Conservation (phyloP, 1,140 invertebrate species). For the Papilio machaon region DNA sequence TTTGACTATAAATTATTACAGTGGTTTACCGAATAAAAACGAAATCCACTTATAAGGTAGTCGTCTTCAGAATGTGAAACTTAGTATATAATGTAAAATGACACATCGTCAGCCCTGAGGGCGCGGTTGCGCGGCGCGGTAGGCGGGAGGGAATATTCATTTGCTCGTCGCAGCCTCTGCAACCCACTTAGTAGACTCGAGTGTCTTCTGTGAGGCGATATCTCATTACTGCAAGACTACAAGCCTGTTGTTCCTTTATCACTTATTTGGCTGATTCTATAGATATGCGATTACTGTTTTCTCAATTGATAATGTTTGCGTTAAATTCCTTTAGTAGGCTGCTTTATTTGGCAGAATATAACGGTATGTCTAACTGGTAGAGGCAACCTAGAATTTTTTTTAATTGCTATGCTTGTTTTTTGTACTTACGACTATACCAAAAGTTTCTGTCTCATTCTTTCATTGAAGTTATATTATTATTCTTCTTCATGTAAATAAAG, state of each 20-base stretch:
- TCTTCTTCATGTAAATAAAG: neutral
- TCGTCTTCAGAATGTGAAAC: neutral
- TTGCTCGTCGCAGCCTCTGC: constrained; percentile 68
- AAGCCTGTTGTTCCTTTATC: constrained; percentile 2
- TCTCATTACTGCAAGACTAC: constrained; percentile 21
- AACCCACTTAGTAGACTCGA: constrained; percentile 65
- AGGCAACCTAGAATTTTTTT: neutral
- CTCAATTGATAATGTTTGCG: too few species aligned
- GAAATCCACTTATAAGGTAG: neutral
- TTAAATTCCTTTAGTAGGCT: neutral
- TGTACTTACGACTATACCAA: too few species aligned
- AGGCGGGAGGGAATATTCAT: constrained; percentile 59
- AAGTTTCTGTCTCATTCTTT: neutral
- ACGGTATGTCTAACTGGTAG: neutral
- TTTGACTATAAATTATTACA: too few species aligned
- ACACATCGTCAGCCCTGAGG: constrained; percentile 46
- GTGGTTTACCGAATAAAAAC: neutral
- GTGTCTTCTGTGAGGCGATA: constrained; percentile 49
- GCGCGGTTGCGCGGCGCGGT: constrained; percentile 32
- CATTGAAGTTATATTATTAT: neutral
- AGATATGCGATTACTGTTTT: neutral
- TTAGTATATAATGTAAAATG: neutral
- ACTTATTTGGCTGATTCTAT: constrained; percentile 2
- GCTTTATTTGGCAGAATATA: neutral
- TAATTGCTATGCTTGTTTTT: too few species aligned